Conservation (phyloP, 1,140 invertebrate species). For the Pissodes strobi region DNA sequence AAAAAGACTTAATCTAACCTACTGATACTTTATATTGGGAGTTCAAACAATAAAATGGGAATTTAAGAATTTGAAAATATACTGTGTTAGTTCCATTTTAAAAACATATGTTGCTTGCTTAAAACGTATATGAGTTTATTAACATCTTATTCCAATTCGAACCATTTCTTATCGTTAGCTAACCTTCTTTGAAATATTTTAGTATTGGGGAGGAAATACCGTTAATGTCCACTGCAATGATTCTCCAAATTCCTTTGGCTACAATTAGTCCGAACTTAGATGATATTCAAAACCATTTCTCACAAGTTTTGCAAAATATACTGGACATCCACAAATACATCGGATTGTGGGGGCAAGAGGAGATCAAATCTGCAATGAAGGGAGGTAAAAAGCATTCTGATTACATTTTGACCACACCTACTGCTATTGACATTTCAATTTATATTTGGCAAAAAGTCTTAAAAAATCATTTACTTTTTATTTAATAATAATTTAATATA, state of each 20-base stretch:
- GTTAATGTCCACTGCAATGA: constrained; percentile 64
- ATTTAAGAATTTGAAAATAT: background rate
- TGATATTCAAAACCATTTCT: constrained; percentile 73
- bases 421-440: too few relatives aligned
- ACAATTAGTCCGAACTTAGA: constrained; percentile 67
- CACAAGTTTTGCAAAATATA: constrained; percentile 66
- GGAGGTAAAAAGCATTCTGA: constrained; percentile 21
- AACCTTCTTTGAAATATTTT: too few relatives aligned
- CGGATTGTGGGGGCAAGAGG: constrained; percentile 69
- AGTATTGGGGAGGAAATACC: constrained; percentile 51
- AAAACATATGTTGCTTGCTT: too few relatives aligned
- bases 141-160: too few relatives aligned
- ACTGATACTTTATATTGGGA: background rate
- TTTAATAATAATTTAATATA: too few relatives aligned
- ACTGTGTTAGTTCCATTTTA: too few relatives aligned
- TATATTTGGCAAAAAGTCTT: too few relatives aligned
- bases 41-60: background rate
- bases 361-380: constrained; percentile 33
- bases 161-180: too few relatives aligned
- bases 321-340: constrained; percentile 69
- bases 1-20: too few relatives aligned
- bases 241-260: constrained; percentile 67
- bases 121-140: too few relatives aligned
- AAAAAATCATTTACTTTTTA: too few relatives aligned
- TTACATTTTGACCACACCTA: too few relatives aligned